Base-by-base conservation (phyloP, 2,113 vertebrate genomes). In the Ceuthmochares aereus region DNA sequence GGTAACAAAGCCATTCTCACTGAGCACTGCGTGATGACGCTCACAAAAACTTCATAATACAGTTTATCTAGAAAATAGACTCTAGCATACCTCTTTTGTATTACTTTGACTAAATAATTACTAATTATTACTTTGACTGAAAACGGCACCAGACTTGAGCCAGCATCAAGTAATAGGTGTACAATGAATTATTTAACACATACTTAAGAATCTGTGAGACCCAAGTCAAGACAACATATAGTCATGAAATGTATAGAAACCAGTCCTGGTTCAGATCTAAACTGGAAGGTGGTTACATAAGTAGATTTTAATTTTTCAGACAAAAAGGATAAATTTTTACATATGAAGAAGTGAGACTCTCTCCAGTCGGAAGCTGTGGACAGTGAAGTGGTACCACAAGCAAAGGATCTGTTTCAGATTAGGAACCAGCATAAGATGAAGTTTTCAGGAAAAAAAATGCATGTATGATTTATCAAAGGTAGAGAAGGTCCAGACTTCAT, bases 321-420 rank as follows among this genome's bases (percentile, higher is more conserved):
- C 29, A 76, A 51, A 55, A 25, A 55, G 26, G 32, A 27, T 26
- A 4, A 4, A 9, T 7, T 42, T 34, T 36, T 12, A 3, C 26
- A 14, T 0, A 0, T 29, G 37, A 29, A 62, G 29, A 37, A 22
- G 6, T 3, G 6, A 19, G 5, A 26, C 26, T 22, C 25, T 58
- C 60, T 52, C 42, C 18, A 7, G 40, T 16, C 26, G 15, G 51
- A 4, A 29, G 40, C 40, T 26, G 14, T 19, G 27, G 34, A 78
- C 64, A 84, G 51, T 69, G 27, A 54, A 63, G 68, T 3, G 14
- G 29, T 22, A 9, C 34, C 55, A 32, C 16, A 9, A 42, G 32
- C 55, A 70, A 51, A 67, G 22, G 14, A 4, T 17, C 12, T 1
- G 30, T 17, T 58, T 30, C 42, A 68, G 36, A 25, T 40, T 5